Evolutionary conservation across 2,888 invertebrate species (phyloP).

Genomic region (Protonemura montana): DNA sequence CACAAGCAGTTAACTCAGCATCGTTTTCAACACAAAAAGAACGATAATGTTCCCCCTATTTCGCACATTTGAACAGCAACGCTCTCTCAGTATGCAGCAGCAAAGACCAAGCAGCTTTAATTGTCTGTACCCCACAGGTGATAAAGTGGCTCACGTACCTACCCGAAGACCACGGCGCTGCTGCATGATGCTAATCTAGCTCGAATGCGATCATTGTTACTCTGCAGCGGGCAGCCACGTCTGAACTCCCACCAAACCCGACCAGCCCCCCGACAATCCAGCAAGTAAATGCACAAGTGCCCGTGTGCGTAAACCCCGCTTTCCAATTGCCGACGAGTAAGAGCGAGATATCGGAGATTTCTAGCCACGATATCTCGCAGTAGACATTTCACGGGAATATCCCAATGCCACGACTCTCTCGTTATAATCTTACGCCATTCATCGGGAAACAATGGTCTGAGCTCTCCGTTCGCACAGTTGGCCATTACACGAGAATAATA

Average conservation of each 20-base stretch:
- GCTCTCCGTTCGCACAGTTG: background rate
- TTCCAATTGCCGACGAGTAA: background rate
- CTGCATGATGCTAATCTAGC: conserved; percentile 20
- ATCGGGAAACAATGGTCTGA: background rate
- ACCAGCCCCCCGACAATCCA: background rate
- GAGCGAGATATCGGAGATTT: conserved; percentile 15
- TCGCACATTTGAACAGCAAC: background rate
- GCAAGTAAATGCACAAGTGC: conserved; percentile 1
- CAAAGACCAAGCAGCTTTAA: background rate
- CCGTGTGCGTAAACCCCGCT: background rate
- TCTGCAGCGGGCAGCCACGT: background rate
- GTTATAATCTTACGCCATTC: background rate
- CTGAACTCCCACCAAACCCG: background rate
- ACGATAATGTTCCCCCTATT: background rate
- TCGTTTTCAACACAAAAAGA: background rate
- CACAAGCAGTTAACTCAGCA: background rate
- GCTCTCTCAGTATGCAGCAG: background rate
- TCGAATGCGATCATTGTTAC: conserved; percentile 27
- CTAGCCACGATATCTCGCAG: background rate
- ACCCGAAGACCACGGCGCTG: background rate
- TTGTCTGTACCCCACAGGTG: background rate
- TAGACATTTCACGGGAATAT: background rate
- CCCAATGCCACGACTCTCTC: background rate
- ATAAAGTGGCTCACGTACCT: conserved; percentile 25
- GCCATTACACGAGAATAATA: conserved; percentile 7